Base-by-base conservation (phyloP, 2,888 invertebrate species). In the Syrista parreyssii region DNA sequence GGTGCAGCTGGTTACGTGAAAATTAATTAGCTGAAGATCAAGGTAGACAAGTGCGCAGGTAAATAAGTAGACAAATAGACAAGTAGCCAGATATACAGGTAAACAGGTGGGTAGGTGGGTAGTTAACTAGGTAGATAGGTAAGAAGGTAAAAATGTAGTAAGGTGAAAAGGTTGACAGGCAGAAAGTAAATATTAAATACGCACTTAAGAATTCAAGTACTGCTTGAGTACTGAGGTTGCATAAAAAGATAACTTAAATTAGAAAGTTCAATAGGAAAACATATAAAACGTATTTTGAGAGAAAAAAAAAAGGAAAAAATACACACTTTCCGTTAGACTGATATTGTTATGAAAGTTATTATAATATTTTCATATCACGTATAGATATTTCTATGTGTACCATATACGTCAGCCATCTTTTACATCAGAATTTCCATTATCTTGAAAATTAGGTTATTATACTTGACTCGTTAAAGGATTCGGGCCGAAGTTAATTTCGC, bases 401-500 rank as follows among this genome's bases (percentile, higher is more conserved):
- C 23, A 15, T 23, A 55, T 55, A 23, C 55, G 55, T 23, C 9
- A 23, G 23, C 55, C 55, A 55, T 55, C 55, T 9, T 68, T 74
- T 69, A 68, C 34, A 73, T 75, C 80, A 69, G 79, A 76, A 76
- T 80, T 78, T 76, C 71, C 74, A 84, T 85, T 84, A 80, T 84
- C 55, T 55, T 55, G 55, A 23, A 55, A 23, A 55, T 55, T 9
- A 55, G 23, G 2, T 55, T 55, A 40, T 15, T 15, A 23, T 55
- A 9, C 1, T 23, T 6, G 15, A 55, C 23, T 23, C 55, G 55
- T 15, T 55, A 23, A 55, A 55, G 55, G 55, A 55, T 23, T 55
- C 55, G 15, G 55, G 9, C 55, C 23, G 55, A 55, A 23, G 55
- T 55, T 55, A 55, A 55, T 55, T 23, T 55, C 55, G 55, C 23